Conservation (phyloP, 2,888 invertebrate genomes). For the Muscina levida region DNA sequence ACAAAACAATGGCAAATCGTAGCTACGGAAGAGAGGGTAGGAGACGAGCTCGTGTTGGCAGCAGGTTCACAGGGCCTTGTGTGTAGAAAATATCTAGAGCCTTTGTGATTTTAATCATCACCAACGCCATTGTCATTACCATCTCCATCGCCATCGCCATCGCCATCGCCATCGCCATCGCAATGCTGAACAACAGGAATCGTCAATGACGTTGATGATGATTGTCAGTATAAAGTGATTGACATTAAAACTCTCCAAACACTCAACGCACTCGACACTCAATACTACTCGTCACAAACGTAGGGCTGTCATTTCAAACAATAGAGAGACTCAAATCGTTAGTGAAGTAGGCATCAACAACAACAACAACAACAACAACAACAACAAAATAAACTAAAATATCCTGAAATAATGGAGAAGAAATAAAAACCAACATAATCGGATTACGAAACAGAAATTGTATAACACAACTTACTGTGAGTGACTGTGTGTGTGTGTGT, state of each 20-base stretch:
- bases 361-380: not conserved
- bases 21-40: too few relatives aligned
- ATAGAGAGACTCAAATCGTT: not conserved
- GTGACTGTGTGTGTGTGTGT: not conserved
- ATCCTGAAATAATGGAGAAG: constrained; percentile 26
- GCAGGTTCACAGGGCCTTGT: too few relatives aligned
- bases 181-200: not conserved
- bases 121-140: not conserved
- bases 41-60: too few relatives aligned
- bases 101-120: constrained; percentile 36
- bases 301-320: not conserved
- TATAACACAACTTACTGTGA: constrained; percentile 13
- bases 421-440: constrained; percentile 34
- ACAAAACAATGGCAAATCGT: constrained; percentile 6
- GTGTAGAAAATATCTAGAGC: not conserved
- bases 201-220: constrained; percentile 33
- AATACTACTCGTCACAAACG: constrained; percentile 22
- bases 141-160: too few relatives aligned
- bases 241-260: constrained; percentile 42
- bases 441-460: constrained; percentile 29
- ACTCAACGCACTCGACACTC: constrained; percentile 35
- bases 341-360: not conserved
- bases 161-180: too few relatives aligned
- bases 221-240: constrained; percentile 48
- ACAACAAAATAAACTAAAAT: not conserved